Evolutionary conservation across 2,888 invertebrate genomes (phyloP).

Genomic region (Lamellibrachia satsuma): DNA sequence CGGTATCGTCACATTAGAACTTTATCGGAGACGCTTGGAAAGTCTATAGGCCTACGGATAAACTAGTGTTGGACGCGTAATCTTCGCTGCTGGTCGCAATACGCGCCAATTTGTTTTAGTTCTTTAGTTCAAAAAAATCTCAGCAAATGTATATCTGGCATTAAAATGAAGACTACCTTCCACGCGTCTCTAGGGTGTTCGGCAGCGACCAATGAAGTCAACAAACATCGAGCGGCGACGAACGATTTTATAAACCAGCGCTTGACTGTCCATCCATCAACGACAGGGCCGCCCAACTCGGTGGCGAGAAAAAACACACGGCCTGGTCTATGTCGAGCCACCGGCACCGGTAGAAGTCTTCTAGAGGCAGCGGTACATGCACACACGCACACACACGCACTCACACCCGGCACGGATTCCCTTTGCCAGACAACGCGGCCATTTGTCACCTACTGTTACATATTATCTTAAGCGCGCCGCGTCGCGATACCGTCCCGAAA

Average conservation of each 20-base stretch:
- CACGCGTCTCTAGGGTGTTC: not conserved
- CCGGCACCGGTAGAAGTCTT: not conserved
- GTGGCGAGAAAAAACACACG: not conserved
- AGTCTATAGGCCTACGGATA: no score
- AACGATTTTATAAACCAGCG: not conserved
- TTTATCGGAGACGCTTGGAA: not conserved
- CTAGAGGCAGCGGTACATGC: not conserved
- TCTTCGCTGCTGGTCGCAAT: not conserved
- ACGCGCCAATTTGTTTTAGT: not conserved
- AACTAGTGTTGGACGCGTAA: not conserved
- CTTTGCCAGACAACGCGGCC: not conserved
- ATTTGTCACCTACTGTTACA: not conserved
- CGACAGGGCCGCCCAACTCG: not conserved
- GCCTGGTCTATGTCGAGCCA: not conserved
- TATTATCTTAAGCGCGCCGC: constrained; percentile 11
- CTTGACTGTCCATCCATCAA: not conserved
- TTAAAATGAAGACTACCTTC: not conserved
- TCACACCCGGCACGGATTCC: not conserved
- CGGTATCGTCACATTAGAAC: not conserved
- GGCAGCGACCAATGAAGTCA: not conserved
- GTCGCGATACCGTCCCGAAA: not conserved
- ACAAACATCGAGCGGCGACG: not conserved
- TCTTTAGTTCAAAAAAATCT: not conserved
- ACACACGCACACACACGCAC: not conserved
- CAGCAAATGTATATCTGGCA: not conserved